These are phyloP conservation scores for Mormyrus iriodes DNA, from an alignment of 2,113 vertebrate species.

Conservation along the genomic window DNA sequence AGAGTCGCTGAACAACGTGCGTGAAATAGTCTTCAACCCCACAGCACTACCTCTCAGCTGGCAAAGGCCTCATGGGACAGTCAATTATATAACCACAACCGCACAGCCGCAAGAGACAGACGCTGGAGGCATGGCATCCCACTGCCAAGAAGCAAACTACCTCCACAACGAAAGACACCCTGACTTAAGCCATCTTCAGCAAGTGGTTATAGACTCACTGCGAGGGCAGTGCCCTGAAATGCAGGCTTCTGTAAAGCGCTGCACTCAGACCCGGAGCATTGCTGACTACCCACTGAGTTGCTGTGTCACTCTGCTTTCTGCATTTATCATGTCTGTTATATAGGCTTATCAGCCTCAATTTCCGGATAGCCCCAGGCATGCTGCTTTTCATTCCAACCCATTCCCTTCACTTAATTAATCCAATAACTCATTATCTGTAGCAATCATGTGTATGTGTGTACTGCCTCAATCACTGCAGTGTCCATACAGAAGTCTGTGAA, in stretches of 20 bases:
- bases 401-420: background rate
- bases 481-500: background rate
- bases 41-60: background rate
- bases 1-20: background rate
- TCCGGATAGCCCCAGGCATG: background rate
- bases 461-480: background rate
- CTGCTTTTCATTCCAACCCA: background rate
- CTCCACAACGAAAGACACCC: background rate
- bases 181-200: background rate
- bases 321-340: background rate
- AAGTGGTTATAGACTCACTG: background rate
- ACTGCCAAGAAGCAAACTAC: background rate
- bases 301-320: background rate
- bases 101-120: background rate
- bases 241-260: background rate
- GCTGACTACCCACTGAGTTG: background rate
- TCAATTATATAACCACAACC: background rate
- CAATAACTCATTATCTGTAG: constrained; percentile 10
- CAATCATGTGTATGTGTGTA: background rate
- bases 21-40: background rate
- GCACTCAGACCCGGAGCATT: background rate
- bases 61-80: background rate
- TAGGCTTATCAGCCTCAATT: background rate
- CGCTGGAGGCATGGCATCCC: background rate
- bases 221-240: background rate